phyloP scores from a whole-genome alignment of 2,797 vertebrate species.

The Helarctos malayanus region DNA sequence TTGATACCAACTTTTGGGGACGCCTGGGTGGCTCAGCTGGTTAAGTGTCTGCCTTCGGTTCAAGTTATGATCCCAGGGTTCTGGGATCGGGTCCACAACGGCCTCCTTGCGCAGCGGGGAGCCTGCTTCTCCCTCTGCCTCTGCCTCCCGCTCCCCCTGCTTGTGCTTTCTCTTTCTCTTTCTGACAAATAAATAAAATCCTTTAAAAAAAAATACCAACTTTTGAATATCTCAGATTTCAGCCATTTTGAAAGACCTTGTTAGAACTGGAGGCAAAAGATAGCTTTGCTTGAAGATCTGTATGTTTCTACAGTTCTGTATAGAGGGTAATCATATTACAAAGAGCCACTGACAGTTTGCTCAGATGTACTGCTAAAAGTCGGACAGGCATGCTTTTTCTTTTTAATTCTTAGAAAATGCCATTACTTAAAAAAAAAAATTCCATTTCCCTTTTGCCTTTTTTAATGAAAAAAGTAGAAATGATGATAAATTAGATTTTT shows the following conservation, averaged over 20 bases:
- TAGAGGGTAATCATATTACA: not conserved
- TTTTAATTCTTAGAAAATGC: slow-evolving; percentile 29
- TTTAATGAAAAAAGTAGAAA: not conserved
- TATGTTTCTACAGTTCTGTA: not conserved
- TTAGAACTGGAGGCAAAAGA: slow-evolving; percentile 3
- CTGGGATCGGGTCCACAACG: not conserved
- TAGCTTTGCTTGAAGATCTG: not conserved
- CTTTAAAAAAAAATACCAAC: not conserved
- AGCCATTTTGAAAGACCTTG: slow-evolving; percentile 25
- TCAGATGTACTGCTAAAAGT: not conserved
- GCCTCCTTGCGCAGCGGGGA: not conserved
- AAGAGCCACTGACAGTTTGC: not conserved
- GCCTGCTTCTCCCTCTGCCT: not conserved
- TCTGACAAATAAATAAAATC: not conserved
- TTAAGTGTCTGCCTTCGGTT: not conserved
- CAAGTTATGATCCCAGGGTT: not conserved
- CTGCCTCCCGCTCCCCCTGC: not conserved
- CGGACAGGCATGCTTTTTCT: not conserved
- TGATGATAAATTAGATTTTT: not conserved
- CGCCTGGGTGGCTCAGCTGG: not conserved
- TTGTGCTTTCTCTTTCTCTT: not conserved
- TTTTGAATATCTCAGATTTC: not conserved
- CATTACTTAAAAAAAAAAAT: not conserved
- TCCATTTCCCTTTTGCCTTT: not conserved
- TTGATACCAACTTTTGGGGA: not conserved